Conservation (phyloP, 2,797 vertebrate species). For the Micrastur ruficollis region DNA sequence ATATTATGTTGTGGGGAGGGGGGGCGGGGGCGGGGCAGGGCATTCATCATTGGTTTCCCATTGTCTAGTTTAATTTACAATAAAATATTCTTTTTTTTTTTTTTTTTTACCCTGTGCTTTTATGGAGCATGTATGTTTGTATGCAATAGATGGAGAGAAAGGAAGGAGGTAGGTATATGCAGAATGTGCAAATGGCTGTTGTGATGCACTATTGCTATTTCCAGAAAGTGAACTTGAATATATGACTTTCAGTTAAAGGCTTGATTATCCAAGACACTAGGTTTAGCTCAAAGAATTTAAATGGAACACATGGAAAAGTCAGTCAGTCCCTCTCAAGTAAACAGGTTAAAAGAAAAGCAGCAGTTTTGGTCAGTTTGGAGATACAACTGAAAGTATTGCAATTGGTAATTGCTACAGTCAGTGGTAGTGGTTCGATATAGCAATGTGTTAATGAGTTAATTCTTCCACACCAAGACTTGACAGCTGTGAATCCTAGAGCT, state of each 20-base stretch:
- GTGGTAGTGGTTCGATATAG: constrained; percentile 1
- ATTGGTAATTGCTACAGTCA: constrained; percentile 29
- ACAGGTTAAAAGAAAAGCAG: constrained; percentile 17
- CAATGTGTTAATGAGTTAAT: constrained; percentile 60
- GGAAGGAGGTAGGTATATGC: not conserved
- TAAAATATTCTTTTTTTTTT: not conserved
- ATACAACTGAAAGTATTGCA: not conserved
- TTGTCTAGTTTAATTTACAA: not conserved
- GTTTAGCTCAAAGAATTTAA: constrained; percentile 32
- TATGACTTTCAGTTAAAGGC: not conserved
- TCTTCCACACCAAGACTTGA: constrained; percentile 45
- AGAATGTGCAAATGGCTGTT: not conserved
- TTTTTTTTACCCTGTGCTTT: not conserved
- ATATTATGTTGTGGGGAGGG: not conserved
- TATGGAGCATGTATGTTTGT: fast-evolving
- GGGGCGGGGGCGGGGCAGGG: too few species aligned
- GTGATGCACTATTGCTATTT: not conserved
- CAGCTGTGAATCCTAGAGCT: constrained; percentile 53
- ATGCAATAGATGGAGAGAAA: not conserved
- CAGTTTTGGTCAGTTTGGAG: constrained; percentile 3
- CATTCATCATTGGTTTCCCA: not conserved
- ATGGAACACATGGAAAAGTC: not conserved
- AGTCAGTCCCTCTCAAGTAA: not conserved
- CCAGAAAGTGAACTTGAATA: not conserved
- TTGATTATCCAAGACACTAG: not conserved